phyloP scores from a whole-genome alignment of 1,140 invertebrate species.

The Drosophila sulfurigaster region DNA sequence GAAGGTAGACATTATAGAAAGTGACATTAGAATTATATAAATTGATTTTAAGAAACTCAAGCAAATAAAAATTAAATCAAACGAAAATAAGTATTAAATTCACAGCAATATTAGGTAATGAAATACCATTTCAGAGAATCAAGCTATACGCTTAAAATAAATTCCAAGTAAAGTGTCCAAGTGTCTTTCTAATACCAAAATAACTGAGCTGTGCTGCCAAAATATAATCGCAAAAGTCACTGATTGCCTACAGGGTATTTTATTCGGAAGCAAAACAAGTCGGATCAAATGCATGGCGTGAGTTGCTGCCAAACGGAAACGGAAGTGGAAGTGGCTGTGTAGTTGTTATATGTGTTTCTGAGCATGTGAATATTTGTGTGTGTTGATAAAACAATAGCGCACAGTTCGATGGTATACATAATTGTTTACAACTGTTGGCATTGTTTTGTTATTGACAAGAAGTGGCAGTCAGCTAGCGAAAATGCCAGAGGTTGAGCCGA shows the following conservation, averaged over 20 bases:
- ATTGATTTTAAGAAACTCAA: too few relatives aligned
- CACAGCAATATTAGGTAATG: too few relatives aligned
- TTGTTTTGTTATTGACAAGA: constrained; percentile 30
- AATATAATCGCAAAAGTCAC: too few relatives aligned
- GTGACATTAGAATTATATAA: too few relatives aligned
- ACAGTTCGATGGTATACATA: constrained; percentile 30
- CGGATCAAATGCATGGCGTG: constrained; percentile 21
- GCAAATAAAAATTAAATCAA: too few relatives aligned
- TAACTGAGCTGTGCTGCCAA: too few relatives aligned
- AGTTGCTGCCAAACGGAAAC: constrained; percentile 29
- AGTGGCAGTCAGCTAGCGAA: not conserved
- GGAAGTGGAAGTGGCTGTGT: constrained; percentile 46
- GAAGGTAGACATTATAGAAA: too few relatives aligned
- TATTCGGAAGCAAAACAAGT: constrained; percentile 21
- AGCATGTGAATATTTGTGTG: not conserved
- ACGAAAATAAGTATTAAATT: too few relatives aligned
- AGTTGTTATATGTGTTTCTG: constrained; percentile 19
- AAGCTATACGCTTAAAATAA: too few relatives aligned
- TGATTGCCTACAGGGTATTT: constrained; percentile 23
- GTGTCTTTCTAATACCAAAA: too few relatives aligned
- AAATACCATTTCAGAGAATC: too few relatives aligned
- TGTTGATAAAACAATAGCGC: constrained; percentile 34
- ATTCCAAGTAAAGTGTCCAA: too few relatives aligned
- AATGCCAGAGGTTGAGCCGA: constrained; percentile 5
- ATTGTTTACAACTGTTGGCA: constrained; percentile 37